Conservation (phyloP, 2,888 invertebrate species). For the Schizaphis graminum region DNA sequence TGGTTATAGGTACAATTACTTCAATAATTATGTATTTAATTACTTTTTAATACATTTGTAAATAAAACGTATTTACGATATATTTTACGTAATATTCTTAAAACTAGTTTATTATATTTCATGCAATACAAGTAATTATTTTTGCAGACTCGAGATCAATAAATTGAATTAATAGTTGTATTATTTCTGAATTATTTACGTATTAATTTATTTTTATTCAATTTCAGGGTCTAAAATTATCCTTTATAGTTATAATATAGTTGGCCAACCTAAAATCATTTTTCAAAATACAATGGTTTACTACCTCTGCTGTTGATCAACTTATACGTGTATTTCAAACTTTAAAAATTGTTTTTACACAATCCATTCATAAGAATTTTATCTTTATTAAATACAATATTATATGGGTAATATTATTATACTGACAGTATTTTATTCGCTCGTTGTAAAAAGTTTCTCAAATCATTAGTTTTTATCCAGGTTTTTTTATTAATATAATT, state of each 20-base stretch:
- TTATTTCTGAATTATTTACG: not conserved
- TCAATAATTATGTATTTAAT: no score
- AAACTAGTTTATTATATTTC: no score
- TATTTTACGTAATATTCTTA: no score
- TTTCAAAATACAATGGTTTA: not conserved
- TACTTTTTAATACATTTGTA: not conserved
- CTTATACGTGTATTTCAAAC: not conserved
- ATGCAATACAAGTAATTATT: not conserved
- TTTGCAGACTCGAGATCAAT: not conserved
- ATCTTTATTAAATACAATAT: not conserved
- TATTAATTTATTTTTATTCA: not conserved
- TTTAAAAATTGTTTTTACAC: not conserved
- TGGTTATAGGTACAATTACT: no score
- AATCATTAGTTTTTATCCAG: not conserved
- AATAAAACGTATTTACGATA: not conserved
- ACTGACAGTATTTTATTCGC: not conserved
- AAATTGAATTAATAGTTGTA: not conserved
- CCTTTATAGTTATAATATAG: not conserved
- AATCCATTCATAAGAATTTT: not conserved
- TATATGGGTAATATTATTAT: not conserved
- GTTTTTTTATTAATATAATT: not conserved
- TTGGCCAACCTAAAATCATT: not conserved
- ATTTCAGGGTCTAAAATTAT: not conserved
- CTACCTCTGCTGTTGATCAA: not conserved
- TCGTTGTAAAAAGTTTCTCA: not conserved